Conservation (phyloP, 2,797 vertebrate species). For the Coendou prehensilis region DNA sequence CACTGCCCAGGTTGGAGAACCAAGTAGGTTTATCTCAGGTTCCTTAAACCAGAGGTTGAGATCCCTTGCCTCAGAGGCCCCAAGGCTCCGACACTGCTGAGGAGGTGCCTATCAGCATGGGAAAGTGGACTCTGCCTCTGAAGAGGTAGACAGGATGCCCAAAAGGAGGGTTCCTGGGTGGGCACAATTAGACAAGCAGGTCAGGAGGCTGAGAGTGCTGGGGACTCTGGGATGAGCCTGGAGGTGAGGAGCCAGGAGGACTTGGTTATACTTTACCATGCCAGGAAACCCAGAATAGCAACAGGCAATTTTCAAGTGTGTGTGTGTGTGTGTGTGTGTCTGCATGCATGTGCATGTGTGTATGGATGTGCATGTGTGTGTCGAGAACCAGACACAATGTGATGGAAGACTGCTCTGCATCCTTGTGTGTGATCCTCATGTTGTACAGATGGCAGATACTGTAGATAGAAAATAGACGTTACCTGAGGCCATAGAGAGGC, state of each 20-base stretch:
- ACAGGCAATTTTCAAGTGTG: neutral
- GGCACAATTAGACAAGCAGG: neutral
- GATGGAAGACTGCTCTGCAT: slow-evolving; percentile 14
- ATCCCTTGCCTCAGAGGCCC: neutral
- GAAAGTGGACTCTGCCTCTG: slow-evolving; percentile 41
- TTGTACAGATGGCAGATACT: slow-evolving; percentile 23
- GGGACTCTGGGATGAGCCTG: slow-evolving; percentile 2
- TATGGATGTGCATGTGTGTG: neutral
- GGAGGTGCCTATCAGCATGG: neutral
- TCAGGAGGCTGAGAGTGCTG: neutral
- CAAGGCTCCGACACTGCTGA: neutral
- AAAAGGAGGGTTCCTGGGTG: neutral
- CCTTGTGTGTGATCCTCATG: slow-evolving; percentile 10
- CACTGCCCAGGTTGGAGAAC: slow-evolving; percentile 13
- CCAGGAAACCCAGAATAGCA: neutral
- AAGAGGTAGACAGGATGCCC: slow-evolving; percentile 2
- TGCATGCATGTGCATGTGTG: neutral
- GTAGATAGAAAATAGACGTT: slow-evolving; percentile 56
- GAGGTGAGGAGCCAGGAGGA: slow-evolving; percentile 32
- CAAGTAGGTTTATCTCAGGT: neutral
- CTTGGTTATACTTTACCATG: neutral
- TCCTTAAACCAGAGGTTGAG: slow-evolving; percentile 28
- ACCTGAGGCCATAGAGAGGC: slow-evolving; percentile 1
- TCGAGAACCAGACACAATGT: slow-evolving; percentile 62
- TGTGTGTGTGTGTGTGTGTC: neutral